These are phyloP conservation scores for Apistogramma diplotaenia DNA, from an alignment of 2,113 vertebrate genomes.

Conservation along the genomic window DNA sequence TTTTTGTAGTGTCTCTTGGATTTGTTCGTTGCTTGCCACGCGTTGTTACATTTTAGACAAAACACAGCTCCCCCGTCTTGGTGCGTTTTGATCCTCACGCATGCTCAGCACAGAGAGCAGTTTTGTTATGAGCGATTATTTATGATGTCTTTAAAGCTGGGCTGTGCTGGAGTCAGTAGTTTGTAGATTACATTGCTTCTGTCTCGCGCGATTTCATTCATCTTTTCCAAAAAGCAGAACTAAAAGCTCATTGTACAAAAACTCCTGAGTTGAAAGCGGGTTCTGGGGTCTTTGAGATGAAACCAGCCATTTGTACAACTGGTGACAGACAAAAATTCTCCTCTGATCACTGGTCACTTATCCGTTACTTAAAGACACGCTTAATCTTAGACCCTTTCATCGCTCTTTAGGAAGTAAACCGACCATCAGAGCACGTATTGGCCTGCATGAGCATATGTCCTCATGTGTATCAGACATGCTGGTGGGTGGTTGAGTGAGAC, in stretches of 20 bases:
- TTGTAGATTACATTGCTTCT: background rate
- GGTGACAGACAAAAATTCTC: slow-evolving; percentile 47
- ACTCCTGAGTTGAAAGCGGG: background rate
- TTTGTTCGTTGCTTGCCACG: background rate
- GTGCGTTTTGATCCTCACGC: background rate
- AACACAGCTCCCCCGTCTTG: background rate
- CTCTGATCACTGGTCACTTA: slow-evolving; percentile 53
- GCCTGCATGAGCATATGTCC: slow-evolving; percentile 36
- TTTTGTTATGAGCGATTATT: background rate
- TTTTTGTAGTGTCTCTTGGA: slow-evolving; percentile 28
- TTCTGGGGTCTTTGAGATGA: background rate
- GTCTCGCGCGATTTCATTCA: background rate
- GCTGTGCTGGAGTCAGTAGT: background rate
- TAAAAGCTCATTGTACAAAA: background rate
- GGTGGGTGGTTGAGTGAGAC: slow-evolving; percentile 62
- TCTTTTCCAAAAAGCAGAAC: background rate
- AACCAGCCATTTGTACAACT: slow-evolving; percentile 30
- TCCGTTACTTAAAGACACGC: slow-evolving; percentile 31
- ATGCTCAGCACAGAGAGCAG: background rate
- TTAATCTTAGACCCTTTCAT: slow-evolving; percentile 52
- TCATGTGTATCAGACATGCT: slow-evolving; percentile 43
- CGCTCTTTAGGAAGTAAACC: slow-evolving; percentile 55
- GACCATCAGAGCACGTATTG: slow-evolving; percentile 37
- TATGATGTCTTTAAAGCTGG: background rate
- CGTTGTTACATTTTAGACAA: slow-evolving; percentile 41